phyloP scores from a whole-genome alignment of 2,888 invertebrate genomes.

The Diachrysia chrysitis region DNA sequence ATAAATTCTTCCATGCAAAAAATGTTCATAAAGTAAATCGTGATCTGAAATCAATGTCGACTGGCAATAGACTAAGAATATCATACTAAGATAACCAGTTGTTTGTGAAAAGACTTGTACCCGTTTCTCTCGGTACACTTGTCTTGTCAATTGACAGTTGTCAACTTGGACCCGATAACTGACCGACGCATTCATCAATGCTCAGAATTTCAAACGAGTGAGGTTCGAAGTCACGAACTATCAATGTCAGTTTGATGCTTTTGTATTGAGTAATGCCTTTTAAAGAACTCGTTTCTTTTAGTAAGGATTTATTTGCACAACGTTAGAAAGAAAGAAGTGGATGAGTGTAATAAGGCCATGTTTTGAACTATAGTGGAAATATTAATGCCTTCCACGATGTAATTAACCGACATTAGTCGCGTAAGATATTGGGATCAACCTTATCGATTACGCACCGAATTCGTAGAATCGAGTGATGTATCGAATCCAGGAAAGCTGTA shows the following conservation, averaged over 20 bases:
- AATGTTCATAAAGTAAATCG: background rate
- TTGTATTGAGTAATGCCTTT: constrained; percentile 4
- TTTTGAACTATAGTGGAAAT: background rate
- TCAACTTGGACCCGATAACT: constrained; percentile 47
- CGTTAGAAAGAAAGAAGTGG: background rate
- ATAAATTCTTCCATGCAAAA: background rate
- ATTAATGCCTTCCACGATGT: background rate
- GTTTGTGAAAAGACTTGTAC: constrained; percentile 41
- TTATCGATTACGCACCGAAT: background rate
- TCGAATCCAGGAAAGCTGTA: constrained; percentile 45
- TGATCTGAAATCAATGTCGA: background rate
- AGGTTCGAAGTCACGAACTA: constrained; percentile 3
- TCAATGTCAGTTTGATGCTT: constrained; percentile 1
- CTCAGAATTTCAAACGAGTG: constrained; percentile 12
- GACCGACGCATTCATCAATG: constrained; percentile 41
- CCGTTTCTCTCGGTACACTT: constrained; percentile 49
- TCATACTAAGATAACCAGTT: constrained; percentile 48
- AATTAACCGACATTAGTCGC: background rate
- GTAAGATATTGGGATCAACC: background rate
- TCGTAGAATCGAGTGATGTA: constrained; percentile 6
- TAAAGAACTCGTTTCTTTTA: background rate
- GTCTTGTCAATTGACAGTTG: constrained; percentile 48
- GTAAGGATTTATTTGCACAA: background rate
- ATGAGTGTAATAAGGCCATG: background rate
- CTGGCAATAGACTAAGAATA: constrained; percentile 28